Percentiles rank a stretch among this genome's conserved stretches.
phyloP scores from a whole-genome alignment of 2,888 invertebrate genomes.

The Troides oblongomaculatus region DNA sequence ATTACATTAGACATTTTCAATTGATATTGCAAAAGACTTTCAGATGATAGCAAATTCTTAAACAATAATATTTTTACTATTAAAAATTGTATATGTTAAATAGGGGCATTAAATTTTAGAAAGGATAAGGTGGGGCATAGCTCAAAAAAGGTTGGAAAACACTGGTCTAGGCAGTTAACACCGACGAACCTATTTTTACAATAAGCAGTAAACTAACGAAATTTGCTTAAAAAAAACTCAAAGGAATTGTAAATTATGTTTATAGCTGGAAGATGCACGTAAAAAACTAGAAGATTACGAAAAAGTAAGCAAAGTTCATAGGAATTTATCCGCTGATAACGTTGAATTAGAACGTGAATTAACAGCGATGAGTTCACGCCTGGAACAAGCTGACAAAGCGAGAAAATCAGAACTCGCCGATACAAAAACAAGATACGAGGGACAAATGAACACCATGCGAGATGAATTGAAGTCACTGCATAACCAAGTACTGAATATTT shows the following conservation, averaged over 20 bases:
- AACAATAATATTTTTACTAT: too few species aligned
- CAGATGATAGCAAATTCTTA: too few species aligned
- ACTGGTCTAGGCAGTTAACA: background rate
- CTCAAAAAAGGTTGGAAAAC: too few species aligned
- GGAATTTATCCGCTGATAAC: slow-evolving; percentile 87
- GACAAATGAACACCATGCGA: slow-evolving; percentile 88
- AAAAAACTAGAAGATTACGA: slow-evolving; percentile 92
- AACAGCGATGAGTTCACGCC: slow-evolving; percentile 82
- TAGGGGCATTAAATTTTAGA: too few species aligned
- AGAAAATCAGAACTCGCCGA: slow-evolving; percentile 89
- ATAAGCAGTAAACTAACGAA: background rate
- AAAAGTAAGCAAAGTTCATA: slow-evolving; percentile 90
- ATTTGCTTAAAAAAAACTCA: too few species aligned
- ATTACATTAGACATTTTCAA: background rate
- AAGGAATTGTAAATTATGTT: background rate
- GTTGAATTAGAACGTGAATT: slow-evolving; percentile 88
- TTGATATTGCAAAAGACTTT: background rate
- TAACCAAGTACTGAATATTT: slow-evolving; percentile 80
- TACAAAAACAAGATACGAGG: slow-evolving; percentile 91
- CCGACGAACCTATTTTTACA: background rate
- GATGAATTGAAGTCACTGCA: slow-evolving; percentile 92
- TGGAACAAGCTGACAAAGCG: slow-evolving; percentile 84
- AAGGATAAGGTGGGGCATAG: too few species aligned
- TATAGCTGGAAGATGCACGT: slow-evolving; percentile 87
- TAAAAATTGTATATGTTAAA: too few species aligned